phyloP scores from a whole-genome alignment of 2,113 vertebrate genomes.

The Thryonomys swinderianus region DNA sequence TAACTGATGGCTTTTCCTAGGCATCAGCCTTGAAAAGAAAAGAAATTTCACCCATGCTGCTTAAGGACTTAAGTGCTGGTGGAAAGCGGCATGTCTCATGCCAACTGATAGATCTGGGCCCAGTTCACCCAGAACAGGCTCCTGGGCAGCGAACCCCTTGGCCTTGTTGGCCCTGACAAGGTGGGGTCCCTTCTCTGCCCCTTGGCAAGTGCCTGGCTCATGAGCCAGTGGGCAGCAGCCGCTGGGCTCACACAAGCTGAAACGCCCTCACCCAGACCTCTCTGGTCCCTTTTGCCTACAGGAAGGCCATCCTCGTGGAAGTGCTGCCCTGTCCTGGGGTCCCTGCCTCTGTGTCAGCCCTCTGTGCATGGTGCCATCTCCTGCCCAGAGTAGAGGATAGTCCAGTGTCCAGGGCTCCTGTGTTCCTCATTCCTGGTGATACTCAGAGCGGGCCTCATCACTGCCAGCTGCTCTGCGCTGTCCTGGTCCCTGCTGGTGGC shows the following conservation, averaged over 20 bases:
- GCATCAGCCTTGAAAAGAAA: not conserved
- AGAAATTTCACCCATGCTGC: not conserved
- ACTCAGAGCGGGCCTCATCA: not conserved
- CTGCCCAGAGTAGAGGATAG: not conserved
- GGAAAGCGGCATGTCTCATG: not conserved
- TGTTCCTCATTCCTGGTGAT: too few species aligned
- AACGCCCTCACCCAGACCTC: not conserved
- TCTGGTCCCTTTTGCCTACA: not conserved
- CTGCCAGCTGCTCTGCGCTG: accelerated
- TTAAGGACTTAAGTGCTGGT: not conserved
- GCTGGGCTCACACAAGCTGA: slow-evolving; percentile 43
- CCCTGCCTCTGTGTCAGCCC: too few species aligned
- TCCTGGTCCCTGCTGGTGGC: not conserved
- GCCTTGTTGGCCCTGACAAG: slow-evolving; percentile 76
- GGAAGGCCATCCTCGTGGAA: not conserved
- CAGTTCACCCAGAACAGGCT: slow-evolving; percentile 72
- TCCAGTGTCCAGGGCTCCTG: not conserved
- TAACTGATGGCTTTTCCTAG: too few species aligned
- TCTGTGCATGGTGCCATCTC: not conserved
- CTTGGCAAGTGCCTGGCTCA: slow-evolving; percentile 68
- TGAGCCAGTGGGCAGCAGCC: slow-evolving; percentile 5
- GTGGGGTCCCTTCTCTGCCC: slow-evolving; percentile 72
- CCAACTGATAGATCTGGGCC: slow-evolving; percentile 50
- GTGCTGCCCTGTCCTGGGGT: not conserved
- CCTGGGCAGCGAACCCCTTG: slow-evolving; percentile 75